phyloP scores from a whole-genome alignment of 2,888 invertebrate species.

The Phortica okadai region DNA sequence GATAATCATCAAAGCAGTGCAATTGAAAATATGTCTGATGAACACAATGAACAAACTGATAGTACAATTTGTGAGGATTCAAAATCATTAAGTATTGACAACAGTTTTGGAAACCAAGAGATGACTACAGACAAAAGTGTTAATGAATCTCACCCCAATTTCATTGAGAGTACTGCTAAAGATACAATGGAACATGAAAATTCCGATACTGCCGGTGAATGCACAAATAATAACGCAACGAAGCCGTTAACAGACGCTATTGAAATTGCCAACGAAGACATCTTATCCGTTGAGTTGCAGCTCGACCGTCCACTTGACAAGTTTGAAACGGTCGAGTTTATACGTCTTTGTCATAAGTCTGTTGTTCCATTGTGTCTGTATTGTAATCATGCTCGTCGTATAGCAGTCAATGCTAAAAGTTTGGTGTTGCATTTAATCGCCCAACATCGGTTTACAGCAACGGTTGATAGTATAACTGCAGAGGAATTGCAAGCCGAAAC shows the following conservation, averaged over 20 bases:
- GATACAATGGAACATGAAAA: no score
- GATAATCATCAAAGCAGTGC: no score
- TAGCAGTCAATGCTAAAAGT: constrained; percentile 89
- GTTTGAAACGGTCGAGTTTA: constrained; percentile 83
- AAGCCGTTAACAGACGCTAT: constrained; percentile 74
- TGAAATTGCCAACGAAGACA: constrained; percentile 81
- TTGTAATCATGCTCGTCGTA: constrained; percentile 90
- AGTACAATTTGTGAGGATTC: no score
- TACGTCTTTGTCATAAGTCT: constrained; percentile 85
- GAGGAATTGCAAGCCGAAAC: constrained; percentile 85
- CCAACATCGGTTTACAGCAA: constrained; percentile 87
- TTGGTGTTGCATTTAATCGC: constrained; percentile 87
- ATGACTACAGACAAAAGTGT: no score
- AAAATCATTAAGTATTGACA: no score
- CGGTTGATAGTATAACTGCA: constrained; percentile 86
- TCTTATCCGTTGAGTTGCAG: constrained; percentile 83
- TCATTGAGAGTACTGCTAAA: no score
- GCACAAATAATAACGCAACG: background rate
- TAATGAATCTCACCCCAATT: no score
- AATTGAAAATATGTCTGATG: no score
- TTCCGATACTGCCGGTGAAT: no score
- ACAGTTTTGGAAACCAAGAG: no score
- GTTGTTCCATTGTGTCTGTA: constrained; percentile 86
- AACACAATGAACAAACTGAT: no score
- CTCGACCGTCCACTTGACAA: constrained; percentile 86